Evolutionary conservation across 1,140 invertebrate species (phyloP), one percentile per base, ranked within the genome.

Genomic region (Penaeus japonicus): DNA sequence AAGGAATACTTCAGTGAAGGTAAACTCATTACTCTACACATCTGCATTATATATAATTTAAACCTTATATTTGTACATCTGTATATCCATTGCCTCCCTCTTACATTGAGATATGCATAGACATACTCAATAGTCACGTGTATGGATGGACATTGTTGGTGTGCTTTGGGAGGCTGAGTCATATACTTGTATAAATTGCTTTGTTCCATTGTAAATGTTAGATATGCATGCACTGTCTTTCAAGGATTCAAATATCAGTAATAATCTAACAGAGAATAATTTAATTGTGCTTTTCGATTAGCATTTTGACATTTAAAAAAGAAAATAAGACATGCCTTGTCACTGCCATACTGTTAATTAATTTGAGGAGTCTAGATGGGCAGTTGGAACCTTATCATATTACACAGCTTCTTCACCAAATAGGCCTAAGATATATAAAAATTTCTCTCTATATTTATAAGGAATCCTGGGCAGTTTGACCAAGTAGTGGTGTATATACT

Each of bases 391-490:
- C 55, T 73, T 62, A 84, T 73, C 35, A 24, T 47, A 53, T 39
- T 53, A 79, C 77, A 79, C 39, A 79, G 22, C 70, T 84, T 70
- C 85, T 86, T 39, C 57, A 80, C 77, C 75, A 65, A 47, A 79
- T 59, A 85, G 24, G 24, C 73, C 54, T 65, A 59, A 86, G 55
- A 79, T 80, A 86, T 79, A 79, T 47, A 47, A 47, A 59, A 22
- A 79, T 86, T 65, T 47, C 73, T 47, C 57, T 86, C n/a, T 86
- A 86, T 86, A 86, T 86, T 86, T 86, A 62, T 86, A 86, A 86
- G 85, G 85, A 86, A 86, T 86, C 70, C 85, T 86, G 85, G 85
- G 85, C 85, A 86, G 77, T 86, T 80, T 86, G 85, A 86, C 77
- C 75, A 86, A 79, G 75, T 86, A 86, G 85, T 86, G 75, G 75